Evolutionary conservation across 92 coral and sea anemone species (phyloP).

Genomic region (Heliopora coerulea): DNA sequence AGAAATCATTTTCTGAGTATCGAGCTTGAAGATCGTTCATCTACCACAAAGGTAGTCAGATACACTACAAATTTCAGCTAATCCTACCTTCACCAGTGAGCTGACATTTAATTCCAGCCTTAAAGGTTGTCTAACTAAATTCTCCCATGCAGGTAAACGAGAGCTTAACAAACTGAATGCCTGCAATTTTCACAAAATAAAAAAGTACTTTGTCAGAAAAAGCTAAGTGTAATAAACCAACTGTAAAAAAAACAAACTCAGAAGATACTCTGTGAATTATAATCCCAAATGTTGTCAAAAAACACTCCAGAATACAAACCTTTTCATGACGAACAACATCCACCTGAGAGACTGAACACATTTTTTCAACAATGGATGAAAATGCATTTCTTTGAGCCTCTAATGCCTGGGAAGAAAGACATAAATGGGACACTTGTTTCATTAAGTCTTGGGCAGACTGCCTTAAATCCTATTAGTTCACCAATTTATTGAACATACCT

Average conservation of each 20-base stretch:
- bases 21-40: too few relatives aligned
- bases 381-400: slow-evolving; percentile 75
- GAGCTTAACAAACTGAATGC: slow-evolving; percentile 7
- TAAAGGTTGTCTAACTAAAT: slow-evolving; percentile 19
- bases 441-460: too few relatives aligned
- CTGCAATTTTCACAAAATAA: neutral
- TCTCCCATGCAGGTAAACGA: slow-evolving; percentile 39
- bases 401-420: slow-evolving; percentile 62
- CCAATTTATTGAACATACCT: slow-evolving; percentile 65
- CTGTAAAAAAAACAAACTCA: too few relatives aligned
- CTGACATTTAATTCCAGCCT: slow-evolving; percentile 7
- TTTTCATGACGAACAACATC: slow-evolving; percentile 25
- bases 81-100: slow-evolving; percentile 20
- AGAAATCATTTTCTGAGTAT: too few relatives aligned
- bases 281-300: too few relatives aligned
- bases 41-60: neutral
- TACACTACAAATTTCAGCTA: too few relatives aligned
- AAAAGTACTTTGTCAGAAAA: neutral
- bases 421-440: too few relatives aligned
- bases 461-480: too few relatives aligned
- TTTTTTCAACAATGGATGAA: slow-evolving; percentile 79
- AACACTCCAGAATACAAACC: neutral
- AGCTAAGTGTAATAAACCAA: too few relatives aligned
- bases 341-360: neutral
- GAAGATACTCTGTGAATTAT: too few relatives aligned